Percentiles rank a stretch among this genome's conserved stretches.
These are phyloP conservation scores for Drosophila santomea DNA, from an alignment of 1,140 invertebrate species.

Conservation along the genomic window DNA sequence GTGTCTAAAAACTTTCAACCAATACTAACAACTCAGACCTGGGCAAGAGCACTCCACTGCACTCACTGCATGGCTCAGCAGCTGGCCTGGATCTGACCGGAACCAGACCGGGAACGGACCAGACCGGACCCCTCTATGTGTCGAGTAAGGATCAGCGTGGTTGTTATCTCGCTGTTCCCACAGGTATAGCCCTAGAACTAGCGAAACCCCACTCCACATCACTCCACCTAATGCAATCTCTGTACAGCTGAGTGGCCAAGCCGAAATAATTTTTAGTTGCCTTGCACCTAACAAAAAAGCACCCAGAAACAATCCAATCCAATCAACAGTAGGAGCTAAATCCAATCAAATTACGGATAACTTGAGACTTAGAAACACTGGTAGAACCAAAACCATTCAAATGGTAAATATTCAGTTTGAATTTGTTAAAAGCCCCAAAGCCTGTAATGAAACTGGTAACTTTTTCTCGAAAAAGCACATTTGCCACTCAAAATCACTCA, in stretches of 20 bases:
- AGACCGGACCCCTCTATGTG: slow-evolving; percentile 86
- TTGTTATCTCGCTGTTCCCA: slow-evolving; percentile 91
- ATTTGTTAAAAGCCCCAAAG: too few relatives aligned
- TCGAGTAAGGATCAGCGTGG: slow-evolving; percentile 89
- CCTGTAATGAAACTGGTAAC: too few relatives aligned
- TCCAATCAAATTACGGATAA: not conserved
- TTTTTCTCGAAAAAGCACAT: not conserved
- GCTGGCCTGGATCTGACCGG: slow-evolving; percentile 65
- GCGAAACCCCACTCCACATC: not conserved
- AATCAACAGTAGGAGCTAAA: slow-evolving; percentile 1
- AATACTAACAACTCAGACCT: slow-evolving; percentile 47
- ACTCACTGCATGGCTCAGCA: slow-evolving; percentile 66
- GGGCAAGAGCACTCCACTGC: slow-evolving; percentile 68
- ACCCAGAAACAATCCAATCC: slow-evolving; percentile 27
- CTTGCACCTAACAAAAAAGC: slow-evolving; percentile 30
- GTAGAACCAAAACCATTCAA: too few relatives aligned
- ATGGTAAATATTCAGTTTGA: too few relatives aligned
- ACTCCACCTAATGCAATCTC: slow-evolving; percentile 5
- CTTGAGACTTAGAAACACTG: too few relatives aligned
- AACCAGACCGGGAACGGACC: slow-evolving; percentile 40
- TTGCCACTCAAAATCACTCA: not conserved
- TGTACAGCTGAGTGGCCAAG: slow-evolving; percentile 35
- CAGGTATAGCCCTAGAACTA: slow-evolving; percentile 71
- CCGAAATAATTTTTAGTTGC: slow-evolving; percentile 36
- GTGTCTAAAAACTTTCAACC: slow-evolving; percentile 69